Evolutionary conservation across 1,140 invertebrate genomes (phyloP).

Genomic region (Hypsibius dujardini): DNA sequence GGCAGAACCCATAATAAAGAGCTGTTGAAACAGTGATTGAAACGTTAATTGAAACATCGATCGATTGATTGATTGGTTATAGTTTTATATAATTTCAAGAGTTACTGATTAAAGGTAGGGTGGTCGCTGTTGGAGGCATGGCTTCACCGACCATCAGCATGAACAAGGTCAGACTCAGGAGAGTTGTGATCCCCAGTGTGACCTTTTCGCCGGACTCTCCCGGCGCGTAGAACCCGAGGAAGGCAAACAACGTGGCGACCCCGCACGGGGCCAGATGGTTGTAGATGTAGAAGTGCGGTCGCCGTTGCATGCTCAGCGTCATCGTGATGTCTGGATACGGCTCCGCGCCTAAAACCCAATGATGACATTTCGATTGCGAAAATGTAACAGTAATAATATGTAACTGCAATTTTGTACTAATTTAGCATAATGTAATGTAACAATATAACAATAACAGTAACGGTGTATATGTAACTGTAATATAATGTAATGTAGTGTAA

Average conservation of each 20-base stretch:
- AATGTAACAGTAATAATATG: no score
- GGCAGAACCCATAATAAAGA: slow-evolving; percentile 75
- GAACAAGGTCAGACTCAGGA: slow-evolving; percentile 80
- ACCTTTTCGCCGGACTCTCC: slow-evolving; percentile 77
- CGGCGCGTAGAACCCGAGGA: slow-evolving; percentile 76
- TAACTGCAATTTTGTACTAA: no score
- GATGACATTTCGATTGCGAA: not conserved
- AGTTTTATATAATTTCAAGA: no score
- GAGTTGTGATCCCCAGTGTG: slow-evolving; percentile 65
- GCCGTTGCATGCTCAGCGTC: slow-evolving; percentile 43
- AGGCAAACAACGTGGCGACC: slow-evolving; percentile 57
- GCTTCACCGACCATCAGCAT: slow-evolving; percentile 77
- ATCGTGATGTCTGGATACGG: slow-evolving; percentile 45
- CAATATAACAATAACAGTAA: no score
- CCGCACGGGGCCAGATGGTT: slow-evolving; percentile 74
- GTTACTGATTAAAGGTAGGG: slow-evolving; percentile 4
- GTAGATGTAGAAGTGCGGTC: slow-evolving; percentile 77
- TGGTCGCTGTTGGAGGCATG: slow-evolving; percentile 62
- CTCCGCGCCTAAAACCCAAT: slow-evolving; percentile 26
- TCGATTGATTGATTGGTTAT: not conserved
- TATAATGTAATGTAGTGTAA: no score
- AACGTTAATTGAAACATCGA: no score
- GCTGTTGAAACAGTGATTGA: no score
- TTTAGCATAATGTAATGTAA: no score
- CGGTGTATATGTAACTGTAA: no score